These are phyloP conservation scores for Phaenicophaeus curvirostris DNA, from an alignment of 2,797 vertebrate genomes.

Conservation along the genomic window DNA sequence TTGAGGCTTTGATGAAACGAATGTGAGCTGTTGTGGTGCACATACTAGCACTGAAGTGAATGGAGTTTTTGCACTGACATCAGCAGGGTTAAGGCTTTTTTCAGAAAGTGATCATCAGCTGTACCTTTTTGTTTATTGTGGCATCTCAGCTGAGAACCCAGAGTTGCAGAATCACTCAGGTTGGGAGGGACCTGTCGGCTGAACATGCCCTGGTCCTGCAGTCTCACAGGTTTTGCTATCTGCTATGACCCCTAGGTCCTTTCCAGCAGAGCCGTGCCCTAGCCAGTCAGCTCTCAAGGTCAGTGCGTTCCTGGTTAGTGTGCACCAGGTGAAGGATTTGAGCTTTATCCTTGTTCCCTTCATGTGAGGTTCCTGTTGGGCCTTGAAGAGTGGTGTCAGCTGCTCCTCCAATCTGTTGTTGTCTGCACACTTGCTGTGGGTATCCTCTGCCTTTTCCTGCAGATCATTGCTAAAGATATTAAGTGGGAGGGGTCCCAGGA, in stretches of 20 bases:
- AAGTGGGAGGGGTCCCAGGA: neutral
- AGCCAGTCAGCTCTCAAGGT: neutral
- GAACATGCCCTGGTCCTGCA: neutral
- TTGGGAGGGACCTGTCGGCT: neutral
- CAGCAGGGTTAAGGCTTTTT: neutral
- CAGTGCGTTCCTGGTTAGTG: neutral
- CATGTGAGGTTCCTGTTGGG: neutral
- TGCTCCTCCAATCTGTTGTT: neutral
- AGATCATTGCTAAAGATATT: neutral
- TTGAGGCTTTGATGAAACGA: neutral
- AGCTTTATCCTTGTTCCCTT: neutral
- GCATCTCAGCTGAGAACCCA: neutral
- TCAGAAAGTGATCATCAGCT: neutral
- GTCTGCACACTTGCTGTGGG: neutral
- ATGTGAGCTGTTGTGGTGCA: neutral
- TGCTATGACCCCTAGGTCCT: rapidly evolving
- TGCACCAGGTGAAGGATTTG: neutral
- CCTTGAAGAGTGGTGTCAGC: neutral
- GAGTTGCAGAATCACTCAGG: neutral
- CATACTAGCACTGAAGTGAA: neutral
- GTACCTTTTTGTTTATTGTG: neutral
- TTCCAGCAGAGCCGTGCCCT: neutral
- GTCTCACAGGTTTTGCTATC: neutral
- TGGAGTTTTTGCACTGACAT: neutral
- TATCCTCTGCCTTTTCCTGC: neutral